Base-by-base conservation (phyloP, 2,888 invertebrate species). In the Zhuqinia jingwanae region DNA sequence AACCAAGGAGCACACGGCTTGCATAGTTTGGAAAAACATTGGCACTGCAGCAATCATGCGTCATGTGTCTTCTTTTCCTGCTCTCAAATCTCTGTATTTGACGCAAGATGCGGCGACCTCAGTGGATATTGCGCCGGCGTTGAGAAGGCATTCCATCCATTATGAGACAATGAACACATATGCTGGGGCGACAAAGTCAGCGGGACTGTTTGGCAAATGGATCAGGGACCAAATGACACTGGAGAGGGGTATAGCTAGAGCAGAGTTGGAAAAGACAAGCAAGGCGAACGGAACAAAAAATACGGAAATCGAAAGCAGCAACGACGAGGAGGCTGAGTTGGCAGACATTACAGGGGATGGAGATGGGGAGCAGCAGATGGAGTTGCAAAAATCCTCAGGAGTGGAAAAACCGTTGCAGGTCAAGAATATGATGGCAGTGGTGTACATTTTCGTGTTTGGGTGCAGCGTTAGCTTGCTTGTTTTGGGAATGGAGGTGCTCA, bases 1-100 rank as follows among this genome's bases (percentile, higher is more conserved):
- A 17, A 20, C 30, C 11, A n/a, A 13, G 1, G 70, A 70, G 2
- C 25, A 47, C 11, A 47, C 60, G 0, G 81, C 58, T 20, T 81
- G 70, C 20, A 81, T 81, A 8, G 20, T 22, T 45, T 81, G 81
- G 81, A 82, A 60, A 30, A 2, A 58, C 60, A 1, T 73, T 2
- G 82, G 56, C 0, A 27, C 11, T 22, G 15, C 58, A 1, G 73
- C 73, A 60, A 53, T 30, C 8, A 75, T 53, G 50, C 25, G 20
- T 5, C 50, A 75, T 30, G n/a, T 75, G 10, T 27, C 50, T 27
- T 30, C 50, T 1, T 30, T 13, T 30, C 75, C 75, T 6, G 22
- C 27, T 10, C 17, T 82, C 3, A 42, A 77, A 17, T 22, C 27
- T 25, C 17, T 75, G n/a, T 27, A n/a, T 17, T 30, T 20, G 8